Evolutionary conservation across 2,113 vertebrate species (phyloP).

Genomic region (Lepidothrix coronata): DNA sequence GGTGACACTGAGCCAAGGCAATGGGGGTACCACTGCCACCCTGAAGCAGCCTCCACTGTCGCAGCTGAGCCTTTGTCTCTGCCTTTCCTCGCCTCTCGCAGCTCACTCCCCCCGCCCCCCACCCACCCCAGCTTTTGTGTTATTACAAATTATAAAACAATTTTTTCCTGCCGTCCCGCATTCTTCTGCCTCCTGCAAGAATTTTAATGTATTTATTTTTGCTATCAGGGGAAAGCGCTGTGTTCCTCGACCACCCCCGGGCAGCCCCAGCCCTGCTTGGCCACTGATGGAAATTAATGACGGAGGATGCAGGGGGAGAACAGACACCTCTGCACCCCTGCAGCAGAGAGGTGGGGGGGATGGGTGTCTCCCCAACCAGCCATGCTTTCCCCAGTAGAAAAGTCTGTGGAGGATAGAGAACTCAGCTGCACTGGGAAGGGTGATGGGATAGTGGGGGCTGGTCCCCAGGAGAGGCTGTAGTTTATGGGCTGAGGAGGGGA

Average conservation of each 20-base stretch:
- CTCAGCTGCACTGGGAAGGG: rapidly evolving
- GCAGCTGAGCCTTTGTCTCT: neutral
- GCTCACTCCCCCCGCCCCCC: neutral
- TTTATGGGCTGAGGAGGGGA: neutral
- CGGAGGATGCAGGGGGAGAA: neutral
- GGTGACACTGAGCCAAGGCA: neutral
- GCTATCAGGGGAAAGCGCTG: slow-evolving; percentile 75
- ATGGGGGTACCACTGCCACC: neutral
- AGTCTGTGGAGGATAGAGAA: rapidly evolving
- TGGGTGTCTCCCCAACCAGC: neutral
- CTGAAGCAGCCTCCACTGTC: neutral
- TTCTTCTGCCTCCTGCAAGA: slow-evolving; percentile 81
- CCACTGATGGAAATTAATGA: slow-evolving; percentile 47
- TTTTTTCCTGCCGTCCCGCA: slow-evolving; percentile 75
- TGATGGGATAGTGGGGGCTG: no score
- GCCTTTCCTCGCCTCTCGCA: neutral
- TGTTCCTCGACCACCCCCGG: slow-evolving; percentile 68
- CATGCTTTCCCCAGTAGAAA: neutral
- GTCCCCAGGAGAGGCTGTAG: neutral
- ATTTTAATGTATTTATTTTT: slow-evolving; percentile 88
- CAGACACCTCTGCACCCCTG: neutral
- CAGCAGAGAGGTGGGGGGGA: neutral
- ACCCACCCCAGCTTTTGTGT: slow-evolving; percentile 55
- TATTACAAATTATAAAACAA: slow-evolving; percentile 82
- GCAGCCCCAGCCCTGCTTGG: neutral